These are phyloP conservation scores for Meloidogyne chitwoodi DNA, from an alignment of 1,140 invertebrate genomes.

Conservation along the genomic window DNA sequence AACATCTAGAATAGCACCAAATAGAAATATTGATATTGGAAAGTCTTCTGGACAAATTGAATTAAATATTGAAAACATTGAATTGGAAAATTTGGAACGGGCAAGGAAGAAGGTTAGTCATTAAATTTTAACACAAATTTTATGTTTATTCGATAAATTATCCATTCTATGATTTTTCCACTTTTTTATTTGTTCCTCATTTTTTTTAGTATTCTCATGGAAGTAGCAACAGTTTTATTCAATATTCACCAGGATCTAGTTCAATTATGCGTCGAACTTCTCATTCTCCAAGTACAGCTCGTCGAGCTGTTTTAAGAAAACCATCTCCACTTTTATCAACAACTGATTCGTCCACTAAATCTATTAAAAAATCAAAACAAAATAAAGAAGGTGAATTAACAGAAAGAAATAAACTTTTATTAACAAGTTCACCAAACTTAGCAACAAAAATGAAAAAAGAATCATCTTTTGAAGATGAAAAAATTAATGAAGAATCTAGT, in stretches of 20 bases:
- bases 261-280: not conserved
- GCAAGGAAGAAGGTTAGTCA: not conserved
- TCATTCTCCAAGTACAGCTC: not conserved
- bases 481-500: not conserved
- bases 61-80: slow-evolving; percentile 6
- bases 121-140: too few relatives aligned
- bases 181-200: not conserved
- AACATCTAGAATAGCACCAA: not conserved
- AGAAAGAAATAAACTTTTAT: not conserved
- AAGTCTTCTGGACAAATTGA: not conserved
- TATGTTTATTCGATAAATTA: too few relatives aligned
- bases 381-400: not conserved
- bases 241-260: not conserved
- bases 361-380: not conserved
- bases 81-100: not conserved
- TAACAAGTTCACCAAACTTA: not conserved
- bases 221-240: not conserved
- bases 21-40: not conserved
- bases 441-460: not conserved
- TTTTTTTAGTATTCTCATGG: not conserved
- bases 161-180: too few relatives aligned
- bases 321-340: not conserved
- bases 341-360: not conserved
- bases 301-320: not conserved
- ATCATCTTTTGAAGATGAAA: not conserved